phyloP scores from a whole-genome alignment of 1,140 invertebrate genomes.

The Lethrus apterus region DNA sequence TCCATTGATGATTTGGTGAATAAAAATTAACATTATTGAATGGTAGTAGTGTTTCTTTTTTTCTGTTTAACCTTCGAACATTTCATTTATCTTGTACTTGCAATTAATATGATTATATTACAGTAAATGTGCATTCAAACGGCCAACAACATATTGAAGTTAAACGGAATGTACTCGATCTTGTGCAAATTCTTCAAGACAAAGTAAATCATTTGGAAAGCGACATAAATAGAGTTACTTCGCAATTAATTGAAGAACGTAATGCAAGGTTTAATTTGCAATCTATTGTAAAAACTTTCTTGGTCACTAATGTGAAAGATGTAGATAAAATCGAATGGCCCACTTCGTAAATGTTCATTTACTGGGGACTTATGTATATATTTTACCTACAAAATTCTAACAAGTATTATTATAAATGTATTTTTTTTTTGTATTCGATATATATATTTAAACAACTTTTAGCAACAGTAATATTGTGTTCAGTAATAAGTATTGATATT shows the following conservation, averaged over 20 bases:
- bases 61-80: not conserved
- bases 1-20: not conserved
- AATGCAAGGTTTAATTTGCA: slow-evolving; percentile 33
- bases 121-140: slow-evolving; percentile 5
- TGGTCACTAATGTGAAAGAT: slow-evolving; percentile 29
- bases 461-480: not conserved
- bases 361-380: not conserved
- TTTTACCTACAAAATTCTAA: too few relatives aligned
- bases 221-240: slow-evolving; percentile 29
- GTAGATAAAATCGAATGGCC: slow-evolving; percentile 33
- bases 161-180: slow-evolving; percentile 23
- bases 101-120: slow-evolving; percentile 8
- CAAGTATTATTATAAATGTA: not conserved
- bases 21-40: not conserved
- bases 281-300: slow-evolving; percentile 34
- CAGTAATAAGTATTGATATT: not conserved
- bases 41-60: not conserved
- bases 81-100: slow-evolving; percentile 3
- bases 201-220: slow-evolving; percentile 35
- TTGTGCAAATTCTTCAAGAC: slow-evolving; percentile 28
- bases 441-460: not conserved
- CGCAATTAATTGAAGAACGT: slow-evolving; percentile 36
- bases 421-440: not conserved
- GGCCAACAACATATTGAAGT: slow-evolving; percentile 15
- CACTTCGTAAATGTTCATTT: slow-evolving; percentile 7